These are phyloP conservation scores for Pachyseris speciosa DNA, from an alignment of 64 coral and sea anemone genomes.

Conservation along the genomic window DNA sequence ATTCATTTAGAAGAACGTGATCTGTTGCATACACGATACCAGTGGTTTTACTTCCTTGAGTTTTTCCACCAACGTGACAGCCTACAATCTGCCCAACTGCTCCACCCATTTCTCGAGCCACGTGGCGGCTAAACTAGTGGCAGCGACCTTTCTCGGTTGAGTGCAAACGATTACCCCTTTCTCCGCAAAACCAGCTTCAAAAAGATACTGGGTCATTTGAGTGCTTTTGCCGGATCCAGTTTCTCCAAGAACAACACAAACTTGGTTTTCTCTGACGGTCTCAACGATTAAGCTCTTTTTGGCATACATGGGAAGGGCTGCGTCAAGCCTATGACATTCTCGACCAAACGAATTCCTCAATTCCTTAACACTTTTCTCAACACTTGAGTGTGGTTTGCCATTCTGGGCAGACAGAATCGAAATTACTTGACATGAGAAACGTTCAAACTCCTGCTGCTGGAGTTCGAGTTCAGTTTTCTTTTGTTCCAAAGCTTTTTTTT, in stretches of 20 bases:
- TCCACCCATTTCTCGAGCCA: slow-evolving; percentile 76
- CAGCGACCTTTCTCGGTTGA: slow-evolving; percentile 90
- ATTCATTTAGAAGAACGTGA: slow-evolving; percentile 81
- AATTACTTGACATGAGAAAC: not conserved
- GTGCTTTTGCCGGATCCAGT: slow-evolving; percentile 94
- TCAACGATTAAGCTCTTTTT: slow-evolving; percentile 68
- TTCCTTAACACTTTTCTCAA: slow-evolving; percentile 2
- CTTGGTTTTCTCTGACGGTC: slow-evolving; percentile 68
- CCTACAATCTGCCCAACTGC: slow-evolving; percentile 54
- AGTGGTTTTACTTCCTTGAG: slow-evolving; percentile 5
- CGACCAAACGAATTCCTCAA: slow-evolving; percentile 59
- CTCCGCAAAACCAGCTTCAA: slow-evolving; percentile 73
- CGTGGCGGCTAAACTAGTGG: slow-evolving; percentile 73
- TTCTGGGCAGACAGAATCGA: not conserved
- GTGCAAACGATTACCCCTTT: slow-evolving; percentile 77
- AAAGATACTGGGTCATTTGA: slow-evolving; percentile 81
- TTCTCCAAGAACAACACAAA: slow-evolving; percentile 81
- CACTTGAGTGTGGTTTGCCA: not conserved
- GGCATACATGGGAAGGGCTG: slow-evolving; percentile 85
- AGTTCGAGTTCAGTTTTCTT: slow-evolving; percentile 63
- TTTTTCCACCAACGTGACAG: slow-evolving; percentile 63
- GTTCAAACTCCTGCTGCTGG: slow-evolving; percentile 58
- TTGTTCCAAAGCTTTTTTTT: slow-evolving; percentile 56
- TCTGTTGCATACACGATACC: slow-evolving; percentile 85
- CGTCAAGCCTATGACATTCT: slow-evolving; percentile 64